phyloP scores from a whole-genome alignment of 2,113 vertebrate genomes.

The Montifringilla adamsi region DNA sequence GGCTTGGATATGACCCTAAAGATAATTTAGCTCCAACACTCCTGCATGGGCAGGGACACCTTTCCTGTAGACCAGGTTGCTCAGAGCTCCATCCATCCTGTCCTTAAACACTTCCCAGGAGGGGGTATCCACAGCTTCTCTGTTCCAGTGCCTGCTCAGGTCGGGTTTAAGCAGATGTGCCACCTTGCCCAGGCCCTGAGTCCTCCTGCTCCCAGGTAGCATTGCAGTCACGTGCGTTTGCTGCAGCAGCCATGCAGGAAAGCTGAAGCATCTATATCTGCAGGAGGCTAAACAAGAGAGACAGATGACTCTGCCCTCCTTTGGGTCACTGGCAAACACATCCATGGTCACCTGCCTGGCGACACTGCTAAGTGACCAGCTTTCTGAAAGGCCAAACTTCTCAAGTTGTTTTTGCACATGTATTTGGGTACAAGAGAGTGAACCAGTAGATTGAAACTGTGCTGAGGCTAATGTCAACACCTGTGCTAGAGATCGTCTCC shows the following conservation, averaged over 20 bases:
- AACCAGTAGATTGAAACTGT: not conserved
- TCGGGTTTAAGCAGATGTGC: not conserved
- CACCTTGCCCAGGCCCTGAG: accelerated
- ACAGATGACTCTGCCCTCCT: not conserved
- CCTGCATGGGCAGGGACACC: not conserved
- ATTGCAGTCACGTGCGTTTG: accelerated
- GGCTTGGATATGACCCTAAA: not conserved
- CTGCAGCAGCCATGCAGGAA: not conserved
- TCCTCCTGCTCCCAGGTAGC: not conserved
- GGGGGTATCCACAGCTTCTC: not conserved
- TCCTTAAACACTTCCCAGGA: not conserved
- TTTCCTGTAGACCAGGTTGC: not conserved
- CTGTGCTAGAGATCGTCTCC: not conserved
- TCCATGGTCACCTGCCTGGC: not conserved
- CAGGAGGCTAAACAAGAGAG: not conserved
- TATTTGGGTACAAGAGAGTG: not conserved
- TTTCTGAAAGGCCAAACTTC: not conserved
- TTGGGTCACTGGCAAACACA: not conserved
- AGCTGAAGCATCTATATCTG: not conserved
- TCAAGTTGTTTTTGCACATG: not conserved
- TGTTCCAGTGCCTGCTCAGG: not conserved
- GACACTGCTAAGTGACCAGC: not conserved
- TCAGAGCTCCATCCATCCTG: not conserved
- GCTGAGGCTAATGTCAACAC: not conserved
- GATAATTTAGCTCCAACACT: not conserved